Percentiles rank a stretch among this genome's conserved stretches.
Conservation (phyloP, 2,888 invertebrate genomes). For the Tuberolachnus salignus region DNA sequence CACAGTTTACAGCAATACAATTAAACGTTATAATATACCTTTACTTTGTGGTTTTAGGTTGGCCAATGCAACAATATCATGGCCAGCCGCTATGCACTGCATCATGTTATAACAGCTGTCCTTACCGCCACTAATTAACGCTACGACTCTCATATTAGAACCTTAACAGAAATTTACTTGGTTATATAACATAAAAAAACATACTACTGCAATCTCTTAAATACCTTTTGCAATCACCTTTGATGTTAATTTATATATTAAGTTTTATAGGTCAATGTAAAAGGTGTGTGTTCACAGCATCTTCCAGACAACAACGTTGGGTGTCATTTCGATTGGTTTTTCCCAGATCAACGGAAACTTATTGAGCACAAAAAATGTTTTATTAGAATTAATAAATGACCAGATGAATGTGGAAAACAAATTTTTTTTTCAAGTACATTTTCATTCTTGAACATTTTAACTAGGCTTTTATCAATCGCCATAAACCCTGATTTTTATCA, state of each 20-base stretch:
- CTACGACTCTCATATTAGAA: constrained; percentile 80
- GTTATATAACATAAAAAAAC: not conserved
- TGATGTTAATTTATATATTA: constrained; percentile 38
- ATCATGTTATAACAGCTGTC: constrained; percentile 99
- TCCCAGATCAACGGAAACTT: not conserved
- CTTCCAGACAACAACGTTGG: not conserved
- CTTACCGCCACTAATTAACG: constrained; percentile 95
- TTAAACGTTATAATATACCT: constrained; percentile 66
- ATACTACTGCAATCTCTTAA: not conserved
- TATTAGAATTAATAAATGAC: constrained; percentile 15
- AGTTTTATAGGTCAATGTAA: constrained; percentile 49
- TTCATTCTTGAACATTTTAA: constrained; percentile 47
- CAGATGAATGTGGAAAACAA: constrained; percentile 17
- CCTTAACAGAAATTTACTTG: not conserved
- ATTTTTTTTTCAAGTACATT: constrained; percentile 34
- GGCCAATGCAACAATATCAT: constrained; percentile 92
- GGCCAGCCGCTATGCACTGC: constrained; percentile 95
- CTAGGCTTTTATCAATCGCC: constrained; percentile 39
- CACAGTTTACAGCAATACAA: not conserved
- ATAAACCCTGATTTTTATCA: constrained; percentile 54
- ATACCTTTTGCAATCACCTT: constrained; percentile 28
- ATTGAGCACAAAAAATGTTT: constrained; percentile 11
- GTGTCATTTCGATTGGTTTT: constrained; percentile 21
- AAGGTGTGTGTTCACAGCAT: constrained; percentile 32
- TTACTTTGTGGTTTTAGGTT: constrained; percentile 87